Percentiles rank a stretch among this genome's conserved stretches.
phyloP scores from a whole-genome alignment of 2,888 invertebrate genomes.

The Holacanthella duospinosa region DNA sequence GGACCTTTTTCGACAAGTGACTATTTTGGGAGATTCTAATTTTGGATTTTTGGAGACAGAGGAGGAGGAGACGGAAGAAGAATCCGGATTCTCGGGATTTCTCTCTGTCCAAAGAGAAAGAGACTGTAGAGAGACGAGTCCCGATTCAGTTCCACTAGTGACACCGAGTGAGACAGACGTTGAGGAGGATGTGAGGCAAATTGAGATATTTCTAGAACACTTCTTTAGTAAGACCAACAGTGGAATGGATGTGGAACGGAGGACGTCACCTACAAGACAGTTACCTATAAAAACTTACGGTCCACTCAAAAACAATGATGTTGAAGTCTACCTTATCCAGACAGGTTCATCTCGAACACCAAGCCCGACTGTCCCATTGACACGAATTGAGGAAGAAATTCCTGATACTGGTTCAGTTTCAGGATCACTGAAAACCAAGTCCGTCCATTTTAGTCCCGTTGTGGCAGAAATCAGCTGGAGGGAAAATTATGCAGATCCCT shows the following conservation, averaged over 20 bases:
- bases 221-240: too few species aligned
- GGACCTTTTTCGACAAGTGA: too few species aligned
- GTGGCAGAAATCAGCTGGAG: conserved; percentile 32
- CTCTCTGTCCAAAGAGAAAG: background rate
- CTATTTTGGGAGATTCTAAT: too few species aligned
- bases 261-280: too few species aligned
- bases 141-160: background rate
- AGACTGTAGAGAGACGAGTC: background rate
- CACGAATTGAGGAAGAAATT: background rate
- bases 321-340: conserved; percentile 35
- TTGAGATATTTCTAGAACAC: background rate
- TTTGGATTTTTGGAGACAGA: too few species aligned
- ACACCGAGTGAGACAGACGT: too few species aligned
- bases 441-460: conserved; percentile 35
- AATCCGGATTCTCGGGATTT: too few species aligned
- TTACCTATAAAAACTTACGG: conserved; percentile 31
- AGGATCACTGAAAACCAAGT: conserved; percentile 20
- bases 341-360: conserved; percentile 30
- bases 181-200: too few species aligned
- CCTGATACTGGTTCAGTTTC: background rate
- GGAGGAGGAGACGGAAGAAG: too few species aligned
- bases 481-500: conserved; percentile 36
- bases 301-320: conserved; percentile 33
- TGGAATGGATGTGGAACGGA: too few species aligned
- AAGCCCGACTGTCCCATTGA: conserved; percentile 24